Evolutionary conservation across 2,113 vertebrate species (phyloP).

Genomic region (Zosterops borbonicus): DNA sequence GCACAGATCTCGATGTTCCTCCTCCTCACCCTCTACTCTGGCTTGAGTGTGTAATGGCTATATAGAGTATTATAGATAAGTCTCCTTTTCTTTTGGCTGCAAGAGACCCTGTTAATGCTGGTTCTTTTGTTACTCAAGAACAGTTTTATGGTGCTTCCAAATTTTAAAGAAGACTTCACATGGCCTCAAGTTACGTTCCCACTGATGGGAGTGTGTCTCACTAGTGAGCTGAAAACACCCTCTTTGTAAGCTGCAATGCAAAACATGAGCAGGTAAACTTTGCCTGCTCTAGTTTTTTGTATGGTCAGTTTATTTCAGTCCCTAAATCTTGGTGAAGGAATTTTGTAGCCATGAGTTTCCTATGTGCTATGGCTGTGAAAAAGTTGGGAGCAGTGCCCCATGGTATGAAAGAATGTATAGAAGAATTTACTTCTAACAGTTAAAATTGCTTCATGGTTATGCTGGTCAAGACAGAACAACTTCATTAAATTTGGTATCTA

Average conservation of each 20-base stretch:
- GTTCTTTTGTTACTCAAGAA: not conserved
- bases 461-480: not conserved
- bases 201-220: not conserved
- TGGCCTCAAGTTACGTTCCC: not conserved
- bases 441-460: not conserved
- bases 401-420: not conserved
- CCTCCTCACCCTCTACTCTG: not conserved
- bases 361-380: not conserved
- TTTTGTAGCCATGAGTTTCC: not conserved
- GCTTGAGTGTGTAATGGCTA: not conserved
- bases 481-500: not conserved
- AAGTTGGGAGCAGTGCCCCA: not conserved
- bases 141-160: not conserved
- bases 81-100: not conserved
- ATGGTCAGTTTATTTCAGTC: not conserved
- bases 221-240: not conserved
- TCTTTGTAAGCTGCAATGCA: not conserved
- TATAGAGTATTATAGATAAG: not conserved
- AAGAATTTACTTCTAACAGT: not conserved
- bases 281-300: not conserved
- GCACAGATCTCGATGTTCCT: fast-evolving
- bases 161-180: not conserved
- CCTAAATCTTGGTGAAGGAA: not conserved
- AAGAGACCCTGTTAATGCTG: not conserved
- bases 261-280: not conserved